Evolutionary conservation across 2,888 invertebrate species (phyloP), one percentile per base, ranked within the genome.

Genomic region (Leptothorax acervorum): DNA sequence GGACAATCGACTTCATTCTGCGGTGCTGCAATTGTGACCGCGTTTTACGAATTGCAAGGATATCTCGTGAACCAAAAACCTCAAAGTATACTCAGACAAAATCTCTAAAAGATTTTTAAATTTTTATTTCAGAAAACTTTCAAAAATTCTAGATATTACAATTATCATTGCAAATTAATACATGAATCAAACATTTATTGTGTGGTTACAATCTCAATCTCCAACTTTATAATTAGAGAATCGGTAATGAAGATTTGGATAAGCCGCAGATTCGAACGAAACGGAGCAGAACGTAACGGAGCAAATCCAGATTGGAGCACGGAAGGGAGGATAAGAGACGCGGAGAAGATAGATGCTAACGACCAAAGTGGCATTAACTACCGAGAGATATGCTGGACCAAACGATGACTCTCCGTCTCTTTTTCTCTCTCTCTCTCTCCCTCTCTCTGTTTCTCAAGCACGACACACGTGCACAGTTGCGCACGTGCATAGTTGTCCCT

Each of bases 321-420:
- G 81, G 85, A 81, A 75, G 62, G 73, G 12, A 82, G 82, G 60
- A 55, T 82, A 85, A 70, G 79, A 83, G 76, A 84, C 70, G n/a
- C 39, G 31, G 60, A 85, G 91, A 91, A 92, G 92, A 93, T 91
- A 91, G 92, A 93, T 92, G 93, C 92, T 93, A 93, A 93, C 92
- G 93, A 93, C 91, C 92, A 88, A 83, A 88, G 88, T 87, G 92
- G 88, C 87, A 89, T 89, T 89, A 88, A 90, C 90, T 92, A 89
- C 86, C 84, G 88, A 82, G 82, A 87, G 85, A 87, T 82, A 86
- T 75, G 82, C 84, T 66, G 82, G 73, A 84, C 85, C 84, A 76
- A 78, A 85, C 85, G 86, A 82, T 79, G 76, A 63, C 60, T 75
- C 48, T 42, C 23, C 23, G 23, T 23, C 62, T 53, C 63, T 70